Evolutionary conservation across 2,113 vertebrate genomes (phyloP).

Genomic region (Tyto alba): DNA sequence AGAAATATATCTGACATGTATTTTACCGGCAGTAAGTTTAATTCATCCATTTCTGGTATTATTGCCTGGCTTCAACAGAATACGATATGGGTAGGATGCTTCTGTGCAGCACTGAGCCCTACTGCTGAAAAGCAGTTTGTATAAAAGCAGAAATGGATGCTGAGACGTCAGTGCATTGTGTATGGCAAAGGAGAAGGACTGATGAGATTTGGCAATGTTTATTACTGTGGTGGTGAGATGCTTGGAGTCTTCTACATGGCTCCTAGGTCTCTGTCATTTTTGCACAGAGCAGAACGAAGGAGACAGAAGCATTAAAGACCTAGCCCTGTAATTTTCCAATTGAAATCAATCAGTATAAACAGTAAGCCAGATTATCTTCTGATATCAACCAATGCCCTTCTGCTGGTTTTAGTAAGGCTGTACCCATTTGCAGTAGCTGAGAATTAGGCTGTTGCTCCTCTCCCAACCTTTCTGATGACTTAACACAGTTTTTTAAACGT

Average conservation of each 20-base stretch:
- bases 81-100: not conserved
- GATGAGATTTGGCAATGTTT: not conserved
- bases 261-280: not conserved
- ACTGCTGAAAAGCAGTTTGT: not conserved
- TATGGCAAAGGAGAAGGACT: not conserved
- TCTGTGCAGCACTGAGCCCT: not conserved
- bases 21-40: not conserved
- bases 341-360: not conserved
- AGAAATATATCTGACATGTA: not conserved
- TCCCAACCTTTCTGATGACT: not conserved
- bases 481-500: slow-evolving; percentile 10
- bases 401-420: not conserved
- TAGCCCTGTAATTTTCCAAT: not conserved
- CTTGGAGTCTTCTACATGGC: not conserved
- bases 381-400: not conserved
- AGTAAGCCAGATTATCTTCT: not conserved
- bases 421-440: not conserved
- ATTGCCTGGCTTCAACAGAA: not conserved
- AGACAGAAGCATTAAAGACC: not conserved
- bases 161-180: not conserved
- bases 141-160: not conserved
- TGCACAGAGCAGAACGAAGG: not conserved
- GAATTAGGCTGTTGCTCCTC: not conserved
- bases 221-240: not conserved
- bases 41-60: not conserved